phyloP scores from a whole-genome alignment of 2,888 invertebrate species.

The Acronicta leporina region DNA sequence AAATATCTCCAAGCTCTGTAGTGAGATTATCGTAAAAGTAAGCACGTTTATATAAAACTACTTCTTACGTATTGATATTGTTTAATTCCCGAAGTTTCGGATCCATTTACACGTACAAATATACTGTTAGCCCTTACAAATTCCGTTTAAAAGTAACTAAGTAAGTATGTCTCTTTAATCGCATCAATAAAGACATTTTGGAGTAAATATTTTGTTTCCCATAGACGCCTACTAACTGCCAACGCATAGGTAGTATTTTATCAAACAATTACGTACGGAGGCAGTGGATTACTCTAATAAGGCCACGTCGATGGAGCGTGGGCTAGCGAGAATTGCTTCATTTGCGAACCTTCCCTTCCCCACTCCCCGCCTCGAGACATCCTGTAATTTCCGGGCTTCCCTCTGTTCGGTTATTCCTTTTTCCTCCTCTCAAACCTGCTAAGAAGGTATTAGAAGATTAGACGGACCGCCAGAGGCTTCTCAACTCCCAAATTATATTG shows the following conservation, averaged over 20 bases:
- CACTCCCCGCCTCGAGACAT: constrained; percentile 33
- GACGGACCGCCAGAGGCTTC: constrained; percentile 49
- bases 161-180: no score
- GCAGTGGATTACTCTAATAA: constrained; percentile 54
- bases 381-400: constrained; percentile 58
- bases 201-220: no score
- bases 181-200: no score
- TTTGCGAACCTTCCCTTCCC: constrained; percentile 44
- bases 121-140: no score
- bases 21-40: no score
- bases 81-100: no score
- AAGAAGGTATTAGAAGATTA: constrained; percentile 59
- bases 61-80: no score
- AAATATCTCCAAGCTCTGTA: no score
- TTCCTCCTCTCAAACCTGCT: constrained; percentile 52
- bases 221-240: no score
- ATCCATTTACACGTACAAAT: no score
- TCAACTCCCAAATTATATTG: constrained; percentile 53
- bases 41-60: no score
- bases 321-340: constrained; percentile 57
- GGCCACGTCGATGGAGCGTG: constrained; percentile 50
- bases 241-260: constrained; percentile 28
- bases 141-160: no score
- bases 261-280: constrained; percentile 46
- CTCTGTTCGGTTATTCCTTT: constrained; percentile 55